Base-by-base conservation (phyloP, 2,797 vertebrate genomes). In the Characodon lateralis region DNA sequence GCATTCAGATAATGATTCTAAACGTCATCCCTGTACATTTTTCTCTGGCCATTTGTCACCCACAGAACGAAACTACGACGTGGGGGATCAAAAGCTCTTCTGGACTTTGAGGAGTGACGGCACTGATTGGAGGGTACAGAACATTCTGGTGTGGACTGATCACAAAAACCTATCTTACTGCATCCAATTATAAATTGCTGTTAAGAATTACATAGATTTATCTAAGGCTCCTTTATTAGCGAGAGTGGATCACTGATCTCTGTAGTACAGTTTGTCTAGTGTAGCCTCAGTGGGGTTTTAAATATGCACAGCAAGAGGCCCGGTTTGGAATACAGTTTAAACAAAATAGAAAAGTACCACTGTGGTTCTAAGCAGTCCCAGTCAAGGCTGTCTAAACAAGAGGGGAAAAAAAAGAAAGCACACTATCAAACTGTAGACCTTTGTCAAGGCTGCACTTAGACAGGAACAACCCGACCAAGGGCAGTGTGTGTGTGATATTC, bases 381-480 rank as follows among this genome's bases (percentile, higher is more conserved):
- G 55, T 76, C 59, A 76, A 74, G 72, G 75, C 18, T 56, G 59
- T 72, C 10, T 65, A 74, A 77, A 81, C 39, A 35, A n/a, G n/a
- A 35, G 35, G 35, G 10, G 28, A 1, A 2, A 1, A 5, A 5
- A 66, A 61, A 22, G 71, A 43, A 80, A 77, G 63, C 39, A 78
- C 58, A 56, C 2, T 39, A 78, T 50, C 18, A 24, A 24, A 71
- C 46, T 16, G 22, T 5, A 31, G 66, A 70, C 18, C 12, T 69
- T 76, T 72, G 59, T 75, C 65, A 48, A 24, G 53, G 61, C 28
- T 3, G 6, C 66, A n/a, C 41, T 79, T 5, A 43, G 41, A 51
- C 43, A 65, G 71, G 14, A 75, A 69, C n/a, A 78, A 72, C 41
- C 61, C 13, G 61, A 77, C 48, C 74, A 82, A 84, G 51, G 78